phyloP scores from a whole-genome alignment of 2,797 vertebrate genomes.

The Cyprinodon diabolis region DNA sequence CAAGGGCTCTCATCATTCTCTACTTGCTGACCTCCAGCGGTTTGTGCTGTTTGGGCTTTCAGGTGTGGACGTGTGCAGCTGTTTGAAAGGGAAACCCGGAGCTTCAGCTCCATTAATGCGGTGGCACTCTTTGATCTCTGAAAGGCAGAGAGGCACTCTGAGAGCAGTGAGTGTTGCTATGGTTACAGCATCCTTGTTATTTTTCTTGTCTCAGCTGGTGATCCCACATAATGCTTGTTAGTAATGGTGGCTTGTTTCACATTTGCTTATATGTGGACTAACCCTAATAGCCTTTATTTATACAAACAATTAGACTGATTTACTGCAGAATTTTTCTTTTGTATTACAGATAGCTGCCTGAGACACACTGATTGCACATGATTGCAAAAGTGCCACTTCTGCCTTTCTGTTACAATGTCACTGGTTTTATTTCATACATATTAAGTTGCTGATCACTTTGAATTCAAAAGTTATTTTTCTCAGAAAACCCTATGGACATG shows the following conservation, averaged over 20 bases:
- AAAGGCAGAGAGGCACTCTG: slow-evolving; percentile 10
- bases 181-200: slow-evolving; percentile 41
- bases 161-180: slow-evolving; percentile 37
- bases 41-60: not conserved
- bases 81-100: slow-evolving; percentile 4
- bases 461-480: not conserved
- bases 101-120: not conserved
- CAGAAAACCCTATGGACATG: too few relatives aligned
- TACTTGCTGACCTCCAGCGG: not conserved
- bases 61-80: slow-evolving; percentile 10
- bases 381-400: not conserved
- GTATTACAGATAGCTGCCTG: not conserved
- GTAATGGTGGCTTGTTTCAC: slow-evolving; percentile 5
- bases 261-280: not conserved
- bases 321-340: not conserved
- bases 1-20: not conserved
- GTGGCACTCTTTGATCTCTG: slow-evolving; percentile 24
- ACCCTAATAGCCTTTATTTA: not conserved
- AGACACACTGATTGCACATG: not conserved
- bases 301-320: not conserved
- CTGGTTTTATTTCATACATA: not conserved
- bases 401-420: not conserved
- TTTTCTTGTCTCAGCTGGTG: not conserved
- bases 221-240: not conserved
- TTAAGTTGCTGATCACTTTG: not conserved